phyloP scores from a whole-genome alignment of 2,888 invertebrate species.

The Spodoptera picta region DNA sequence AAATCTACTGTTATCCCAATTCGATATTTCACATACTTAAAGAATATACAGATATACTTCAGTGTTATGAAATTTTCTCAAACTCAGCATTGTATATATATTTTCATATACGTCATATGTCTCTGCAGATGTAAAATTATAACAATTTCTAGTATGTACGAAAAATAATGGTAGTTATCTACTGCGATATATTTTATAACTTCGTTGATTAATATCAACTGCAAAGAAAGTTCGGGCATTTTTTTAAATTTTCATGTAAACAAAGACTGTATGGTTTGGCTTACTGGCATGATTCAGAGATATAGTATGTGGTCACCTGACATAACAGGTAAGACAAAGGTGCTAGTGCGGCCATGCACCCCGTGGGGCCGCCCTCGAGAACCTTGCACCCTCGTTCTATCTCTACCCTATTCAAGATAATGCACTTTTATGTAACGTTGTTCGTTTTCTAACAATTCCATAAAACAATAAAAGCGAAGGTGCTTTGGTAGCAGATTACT shows the following conservation, averaged over 20 bases:
- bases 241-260: conserved; percentile 10
- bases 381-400: conserved; percentile 73
- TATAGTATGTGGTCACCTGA: conserved; percentile 52
- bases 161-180: too few relatives aligned
- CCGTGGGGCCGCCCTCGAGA: conserved; percentile 73
- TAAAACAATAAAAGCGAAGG: conserved; percentile 51
- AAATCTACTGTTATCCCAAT: background rate
- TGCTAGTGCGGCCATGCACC: conserved; percentile 77
- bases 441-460: conserved; percentile 68
- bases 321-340: conserved; percentile 71
- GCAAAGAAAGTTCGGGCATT: too few relatives aligned
- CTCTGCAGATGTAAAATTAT: too few relatives aligned
- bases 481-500: conserved; percentile 5
- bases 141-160: too few relatives aligned
- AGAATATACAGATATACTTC: conserved; percentile 5
- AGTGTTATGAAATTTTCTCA: background rate
- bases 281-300: conserved; percentile 71
- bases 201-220: too few relatives aligned
- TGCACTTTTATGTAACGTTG: conserved; percentile 76
- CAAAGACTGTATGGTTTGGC: conserved; percentile 45
- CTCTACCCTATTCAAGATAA: conserved; percentile 70
- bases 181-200: too few relatives aligned
- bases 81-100: too few relatives aligned
- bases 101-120: too few relatives aligned
- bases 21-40: conserved; percentile 11